These are phyloP conservation scores for Andrena haemorrhoa DNA, from an alignment of 2,888 invertebrate species.

Conservation along the genomic window DNA sequence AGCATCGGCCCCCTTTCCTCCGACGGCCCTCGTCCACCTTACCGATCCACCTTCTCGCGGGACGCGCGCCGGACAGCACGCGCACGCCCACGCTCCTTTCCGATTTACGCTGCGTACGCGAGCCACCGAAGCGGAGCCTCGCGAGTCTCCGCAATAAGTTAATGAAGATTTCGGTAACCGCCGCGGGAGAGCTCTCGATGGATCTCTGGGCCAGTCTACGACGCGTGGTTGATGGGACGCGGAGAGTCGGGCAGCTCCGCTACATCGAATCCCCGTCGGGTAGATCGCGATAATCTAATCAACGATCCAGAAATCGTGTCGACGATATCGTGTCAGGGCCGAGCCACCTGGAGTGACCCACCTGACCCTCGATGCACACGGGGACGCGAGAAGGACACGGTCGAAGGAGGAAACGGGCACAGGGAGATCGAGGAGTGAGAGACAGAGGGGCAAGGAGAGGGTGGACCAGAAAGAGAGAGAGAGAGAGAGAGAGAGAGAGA, in stretches of 20 bases:
- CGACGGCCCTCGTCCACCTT: constrained; percentile 30
- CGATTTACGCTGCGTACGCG: constrained; percentile 23
- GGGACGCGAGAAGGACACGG: constrained; percentile 43
- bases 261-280: constrained; percentile 32
- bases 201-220: not conserved
- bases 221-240: not conserved
- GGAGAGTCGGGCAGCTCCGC: not conserved
- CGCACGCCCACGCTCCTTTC: constrained; percentile 36
- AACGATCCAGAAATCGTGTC: constrained; percentile 69
- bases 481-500: too few species aligned
- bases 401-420: constrained; percentile 4
- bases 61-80: constrained; percentile 25
- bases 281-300: constrained; percentile 70
- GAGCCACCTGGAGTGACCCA: constrained; percentile 73
- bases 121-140: not conserved
- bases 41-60: constrained; percentile 35
- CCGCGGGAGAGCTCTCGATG: not conserved
- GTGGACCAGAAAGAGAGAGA: not conserved
- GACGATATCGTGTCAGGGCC: constrained; percentile 72
- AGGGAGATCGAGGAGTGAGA: constrained; percentile 8
- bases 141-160: not conserved
- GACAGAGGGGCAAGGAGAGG: not conserved
- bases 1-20: not conserved
- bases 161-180: not conserved
- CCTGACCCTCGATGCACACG: constrained; percentile 68